Evolutionary conservation across 2,797 vertebrate genomes (phyloP).

Genomic region (Spinus olivaceus): DNA sequence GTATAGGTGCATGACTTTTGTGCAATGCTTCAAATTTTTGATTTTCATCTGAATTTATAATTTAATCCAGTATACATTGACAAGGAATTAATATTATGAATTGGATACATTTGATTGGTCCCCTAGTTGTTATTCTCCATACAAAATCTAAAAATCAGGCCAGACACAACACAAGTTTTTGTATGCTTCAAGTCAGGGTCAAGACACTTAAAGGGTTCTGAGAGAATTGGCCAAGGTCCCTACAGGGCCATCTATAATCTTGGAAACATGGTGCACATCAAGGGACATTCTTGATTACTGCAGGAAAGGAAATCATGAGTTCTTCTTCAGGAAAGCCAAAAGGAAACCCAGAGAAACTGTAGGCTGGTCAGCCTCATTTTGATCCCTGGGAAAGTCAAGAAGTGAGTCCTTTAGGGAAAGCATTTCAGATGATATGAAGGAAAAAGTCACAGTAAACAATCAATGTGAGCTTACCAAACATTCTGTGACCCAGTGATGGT

Average conservation of each 20-base stretch:
- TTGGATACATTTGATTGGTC: neutral
- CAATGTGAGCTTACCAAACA: rapidly evolving
- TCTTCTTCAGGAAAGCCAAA: neutral
- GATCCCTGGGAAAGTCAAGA: neutral
- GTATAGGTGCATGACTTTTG: neutral
- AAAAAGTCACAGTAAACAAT: neutral
- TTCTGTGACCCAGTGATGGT: neutral
- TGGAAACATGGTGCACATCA: neutral
- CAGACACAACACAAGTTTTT: neutral
- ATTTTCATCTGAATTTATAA: neutral
- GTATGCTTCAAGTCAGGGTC: neutral
- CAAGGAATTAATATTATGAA: neutral
- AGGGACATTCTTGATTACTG: neutral
- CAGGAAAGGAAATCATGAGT: neutral
- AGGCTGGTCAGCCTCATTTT: neutral
- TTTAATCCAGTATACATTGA: neutral
- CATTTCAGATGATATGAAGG: neutral
- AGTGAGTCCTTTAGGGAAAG: neutral
- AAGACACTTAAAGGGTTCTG: neutral
- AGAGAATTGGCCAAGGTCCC: neutral
- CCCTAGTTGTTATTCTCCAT: neutral
- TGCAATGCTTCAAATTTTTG: neutral
- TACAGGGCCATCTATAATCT: neutral
- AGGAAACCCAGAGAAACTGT: neutral
- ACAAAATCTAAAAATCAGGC: neutral